Conservation (phyloP, 2,888 invertebrate species). For the Microchrysa polita region DNA sequence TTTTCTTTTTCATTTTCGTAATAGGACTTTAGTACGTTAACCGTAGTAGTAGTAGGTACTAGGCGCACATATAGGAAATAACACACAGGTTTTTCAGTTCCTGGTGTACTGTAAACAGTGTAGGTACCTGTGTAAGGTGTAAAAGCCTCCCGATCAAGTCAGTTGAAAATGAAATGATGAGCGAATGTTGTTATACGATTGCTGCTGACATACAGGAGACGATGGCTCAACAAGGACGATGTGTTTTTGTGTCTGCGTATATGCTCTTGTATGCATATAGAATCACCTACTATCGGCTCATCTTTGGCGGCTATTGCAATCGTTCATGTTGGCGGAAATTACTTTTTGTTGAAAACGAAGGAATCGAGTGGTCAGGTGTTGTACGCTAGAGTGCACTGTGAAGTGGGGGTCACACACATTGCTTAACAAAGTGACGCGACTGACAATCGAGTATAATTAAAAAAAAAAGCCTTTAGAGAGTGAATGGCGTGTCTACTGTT, state of each 20-base stretch:
- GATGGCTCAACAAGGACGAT: not conserved
- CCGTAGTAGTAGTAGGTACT: not conserved
- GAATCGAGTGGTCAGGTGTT: too few relatives aligned
- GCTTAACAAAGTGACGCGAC: too few relatives aligned
- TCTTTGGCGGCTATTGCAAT: conserved; percentile 19
- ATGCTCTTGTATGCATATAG: not conserved
- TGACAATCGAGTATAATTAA: too few relatives aligned
- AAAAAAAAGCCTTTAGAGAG: too few relatives aligned
- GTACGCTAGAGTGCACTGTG: too few relatives aligned
- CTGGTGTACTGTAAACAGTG: not conserved
- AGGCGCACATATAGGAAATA: not conserved
- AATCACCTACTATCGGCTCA: conserved; percentile 8
- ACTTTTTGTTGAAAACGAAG: conserved; percentile 32
- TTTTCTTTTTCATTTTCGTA: conserved; percentile 23
- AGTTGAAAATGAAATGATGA: not conserved
- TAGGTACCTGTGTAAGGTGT: conserved; percentile 20
- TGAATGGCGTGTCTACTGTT: too few relatives aligned
- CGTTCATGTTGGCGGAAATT: conserved; percentile 43
- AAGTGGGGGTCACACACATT: too few relatives aligned
- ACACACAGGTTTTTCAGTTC: not conserved
- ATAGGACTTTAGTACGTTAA: conserved; percentile 14
- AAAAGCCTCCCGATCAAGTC: conserved; percentile 2
- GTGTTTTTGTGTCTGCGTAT: not conserved
- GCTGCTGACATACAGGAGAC: not conserved
- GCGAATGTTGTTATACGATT: not conserved